Base-by-base conservation (phyloP, 1,140 invertebrate species). In the Homalodisca vitripennis region DNA sequence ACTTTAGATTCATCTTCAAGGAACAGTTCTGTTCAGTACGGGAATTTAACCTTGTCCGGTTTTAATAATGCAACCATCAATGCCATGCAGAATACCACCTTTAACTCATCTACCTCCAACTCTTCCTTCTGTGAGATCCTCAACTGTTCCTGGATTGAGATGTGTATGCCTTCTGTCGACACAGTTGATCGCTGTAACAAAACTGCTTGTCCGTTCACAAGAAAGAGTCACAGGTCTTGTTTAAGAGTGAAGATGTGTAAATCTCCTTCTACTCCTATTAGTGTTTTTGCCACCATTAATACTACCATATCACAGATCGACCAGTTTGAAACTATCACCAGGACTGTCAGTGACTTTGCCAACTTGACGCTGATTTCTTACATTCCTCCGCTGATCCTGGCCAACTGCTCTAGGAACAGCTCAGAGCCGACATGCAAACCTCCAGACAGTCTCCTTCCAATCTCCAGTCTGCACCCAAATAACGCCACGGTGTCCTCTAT, bases 91-190 rank as follows among this genome's bases (percentile, higher is more conserved):
- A n/a, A n/a, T n/a, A 51, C 48, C 3, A 22, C 22, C 3, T 51
- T 51, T 22, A 60, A 60, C 26, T 60, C 55, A 13, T 22, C 55
- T 3, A 6, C 55, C 22, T 22, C 55, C 10, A 60, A 60, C 26
- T 24, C 14, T 10, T 60, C 55, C 6, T 30, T 26, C 14, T 60
- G 55, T 60, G 55, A 60, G 55, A 60, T 30, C 14, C 29, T 60
- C 55, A 60, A 60, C 55, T 60, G 55, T 29, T 60, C 55, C 22
- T 60, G 24, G 24, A 60, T 60, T 27, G 55, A 60, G n/a, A 60
- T 60, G 55, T 60, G 55, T 60, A 6, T 60, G 2, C 55, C 55
- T 27, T 26, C 55, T 1, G 24, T 60, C 6, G 55, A 60, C 3
- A 13, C 24, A 13, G 55, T 60, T 3, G 55, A 60, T 60, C 55